Percentiles rank a stretch among this genome's conserved stretches.
Conservation (phyloP, 2,113 vertebrate species). For the Limnothrissa miodon region DNA sequence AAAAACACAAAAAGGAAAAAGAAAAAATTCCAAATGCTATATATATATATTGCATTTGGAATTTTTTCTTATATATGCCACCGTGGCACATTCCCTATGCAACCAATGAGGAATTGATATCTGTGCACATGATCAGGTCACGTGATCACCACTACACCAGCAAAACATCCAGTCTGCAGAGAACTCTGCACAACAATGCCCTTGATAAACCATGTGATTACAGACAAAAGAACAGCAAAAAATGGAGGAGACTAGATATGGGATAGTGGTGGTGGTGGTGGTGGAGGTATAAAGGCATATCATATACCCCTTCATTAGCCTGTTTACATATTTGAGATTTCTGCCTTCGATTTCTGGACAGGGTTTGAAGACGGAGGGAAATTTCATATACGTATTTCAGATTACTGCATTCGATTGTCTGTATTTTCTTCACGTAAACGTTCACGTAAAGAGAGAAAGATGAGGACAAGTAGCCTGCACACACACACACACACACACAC, state of each 20-base stretch:
- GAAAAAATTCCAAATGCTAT: conserved; percentile 30
- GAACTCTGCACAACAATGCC: conserved; percentile 62
- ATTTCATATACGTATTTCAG: no score
- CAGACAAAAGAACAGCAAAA: conserved; percentile 55
- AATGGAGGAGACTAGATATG: conserved; percentile 30
- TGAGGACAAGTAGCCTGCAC: conserved; percentile 33
- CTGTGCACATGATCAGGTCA: conserved; percentile 62
- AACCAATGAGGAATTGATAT: conserved; percentile 60
- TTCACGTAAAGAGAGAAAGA: neutral
- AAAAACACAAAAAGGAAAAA: neutral
- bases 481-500: conserved; percentile 3
- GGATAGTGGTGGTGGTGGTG: no score
- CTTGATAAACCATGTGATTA: conserved; percentile 59
- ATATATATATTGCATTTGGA: no score
- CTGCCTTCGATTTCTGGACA: conserved; percentile 36
- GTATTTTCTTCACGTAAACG: neutral
- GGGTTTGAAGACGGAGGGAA: neutral
- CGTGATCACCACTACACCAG: conserved; percentile 63
- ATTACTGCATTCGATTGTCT: no score
- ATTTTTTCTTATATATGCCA: no score
- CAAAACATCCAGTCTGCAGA: conserved; percentile 58
- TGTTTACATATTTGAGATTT: conserved; percentile 58
- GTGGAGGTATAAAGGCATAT: conserved; percentile 12
- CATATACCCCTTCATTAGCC: conserved; percentile 45
- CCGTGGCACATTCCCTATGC: conserved; percentile 39